Evolutionary conservation across 2,797 vertebrate species (phyloP), one percentile per base, ranked within the genome.

Genomic region (Chelon labrosus): DNA sequence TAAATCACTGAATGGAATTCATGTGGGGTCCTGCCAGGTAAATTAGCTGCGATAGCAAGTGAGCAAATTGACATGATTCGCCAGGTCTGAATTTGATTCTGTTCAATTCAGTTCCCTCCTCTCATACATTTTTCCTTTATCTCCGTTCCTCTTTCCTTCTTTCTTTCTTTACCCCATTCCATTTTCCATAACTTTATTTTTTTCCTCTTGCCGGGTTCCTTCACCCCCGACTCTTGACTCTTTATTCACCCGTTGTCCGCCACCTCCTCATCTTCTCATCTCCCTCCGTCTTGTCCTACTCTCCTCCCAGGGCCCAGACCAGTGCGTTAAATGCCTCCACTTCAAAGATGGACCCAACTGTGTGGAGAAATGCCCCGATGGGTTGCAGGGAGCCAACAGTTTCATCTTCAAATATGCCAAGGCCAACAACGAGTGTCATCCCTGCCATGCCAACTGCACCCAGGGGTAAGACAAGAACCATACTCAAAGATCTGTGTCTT

Each of bases 391-490:
- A 0, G 95, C 97, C 70, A 96, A 95, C 90, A 97, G 97, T 86
- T 98, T 99, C 87, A 98, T 99, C 88, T 99, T 98, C 93, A 99
- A 99, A 88, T 99, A 97, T 0, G 96, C 97, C 0, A 96, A 99
- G 84, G 95, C 96, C 88, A 97, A 98, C 85, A 96, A 94, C 44
- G 97, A 98, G 88, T 99, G 98, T 75, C 97, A 96, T 27, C 97
- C 97, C 0, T 99, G 98, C 80, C 97, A 99, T 20, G 94, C 95
- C 19, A 99, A 99, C 94, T 99, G 98, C 91, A 98, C 97, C 49
- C 97, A 99, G 80, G 97, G 97, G 98, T 99, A 93, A 95, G 97
- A 70, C 16, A 25, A 9, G 10, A 25, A 13, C 22, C 63, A 44
- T 69, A 7, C 64, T 35, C 53, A 8, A 25, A 80, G 38, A 72